Conservation (phyloP, 2,797 vertebrate genomes). For the Tenualosa thibaudeaui region DNA sequence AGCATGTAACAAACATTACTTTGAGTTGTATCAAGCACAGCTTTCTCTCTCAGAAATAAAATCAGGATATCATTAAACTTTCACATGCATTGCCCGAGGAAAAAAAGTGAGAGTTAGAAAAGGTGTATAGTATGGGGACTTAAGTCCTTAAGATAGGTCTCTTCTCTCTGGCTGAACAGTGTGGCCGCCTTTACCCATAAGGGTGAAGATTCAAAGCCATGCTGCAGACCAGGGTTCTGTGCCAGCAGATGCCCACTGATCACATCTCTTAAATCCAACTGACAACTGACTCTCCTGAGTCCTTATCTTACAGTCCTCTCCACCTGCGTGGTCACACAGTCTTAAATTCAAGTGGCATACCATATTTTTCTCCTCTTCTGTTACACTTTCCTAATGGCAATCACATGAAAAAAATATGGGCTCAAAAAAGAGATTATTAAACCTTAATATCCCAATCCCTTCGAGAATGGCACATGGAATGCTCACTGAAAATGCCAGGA, state of each 20-base stretch:
- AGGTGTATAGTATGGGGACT: neutral
- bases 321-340: neutral
- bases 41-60: neutral
- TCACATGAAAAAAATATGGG: constrained; percentile 55
- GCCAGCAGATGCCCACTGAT: constrained; percentile 17
- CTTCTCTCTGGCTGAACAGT: neutral
- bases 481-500: constrained; percentile 59
- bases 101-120: neutral
- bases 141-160: neutral
- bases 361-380: constrained; percentile 38
- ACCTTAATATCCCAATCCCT: constrained; percentile 58
- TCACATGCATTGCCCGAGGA: neutral
- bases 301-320: constrained; percentile 15
- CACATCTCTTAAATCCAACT: constrained; percentile 33
- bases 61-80: neutral
- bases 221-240: constrained; percentile 7
- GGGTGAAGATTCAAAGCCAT: constrained; percentile 27
- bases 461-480: constrained; percentile 49
- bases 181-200: constrained; percentile 24
- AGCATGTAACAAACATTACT: neutral
- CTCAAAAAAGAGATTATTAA: constrained; percentile 50
- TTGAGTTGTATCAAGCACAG: neutral
- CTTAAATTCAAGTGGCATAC: constrained; percentile 26
- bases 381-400: constrained; percentile 42
- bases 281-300: constrained; percentile 26